Base-by-base conservation (phyloP, 2,113 vertebrate species). In the Saccopteryx leptura region DNA sequence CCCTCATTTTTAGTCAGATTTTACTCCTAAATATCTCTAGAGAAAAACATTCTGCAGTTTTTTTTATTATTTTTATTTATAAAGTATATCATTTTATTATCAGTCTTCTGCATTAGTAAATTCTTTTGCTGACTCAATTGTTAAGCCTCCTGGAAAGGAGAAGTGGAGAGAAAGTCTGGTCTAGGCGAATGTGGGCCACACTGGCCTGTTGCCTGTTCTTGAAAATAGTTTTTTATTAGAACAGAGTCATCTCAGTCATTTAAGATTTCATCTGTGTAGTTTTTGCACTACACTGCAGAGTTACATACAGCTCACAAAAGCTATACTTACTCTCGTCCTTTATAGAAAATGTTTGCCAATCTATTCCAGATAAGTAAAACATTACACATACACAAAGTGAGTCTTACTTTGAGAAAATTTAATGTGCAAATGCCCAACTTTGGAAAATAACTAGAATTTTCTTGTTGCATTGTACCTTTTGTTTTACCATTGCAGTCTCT, bases 381-480 rank as follows among this genome's bases (percentile, higher is more conserved):
- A 31, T n/a, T 56, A 39, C 18, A 63, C 26, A 52, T 71, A 39
- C 31, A 60, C 33, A 26, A 39, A 5, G n/a, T 69, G 54, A 24
- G 7, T 82, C 66, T 96, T 65, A 24, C 15, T 75, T 76, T 83
- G 86, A 94, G 69, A 81, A 91, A 79, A 89, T 85, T 95, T 0
- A 4, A 11, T 69, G 28, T 63, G 23, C 50, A 68, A 39, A 33
- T 82, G 78, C 17, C 88, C 33, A 86, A 28, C 58, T 93, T 88
- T 91, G 52, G 24, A 91, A 93, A 90, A 88, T 4, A 84, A 58
- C n/a, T 89, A 76, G 31, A 60, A 52, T 93, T 65, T 80, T 90
- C 33, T 72, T 72, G 2, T 92, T 93, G 26, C 26, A 60, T 71
- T 80, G 13, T 66, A 31, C 54, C 79, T 93, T 90, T 88, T 92